A percentile compares a stretch with the other conserved stretches of the same genome.
These are phyloP conservation scores for Brachystomella parvula DNA, from an alignment of 1,140 invertebrate genomes.

Conservation along the genomic window DNA sequence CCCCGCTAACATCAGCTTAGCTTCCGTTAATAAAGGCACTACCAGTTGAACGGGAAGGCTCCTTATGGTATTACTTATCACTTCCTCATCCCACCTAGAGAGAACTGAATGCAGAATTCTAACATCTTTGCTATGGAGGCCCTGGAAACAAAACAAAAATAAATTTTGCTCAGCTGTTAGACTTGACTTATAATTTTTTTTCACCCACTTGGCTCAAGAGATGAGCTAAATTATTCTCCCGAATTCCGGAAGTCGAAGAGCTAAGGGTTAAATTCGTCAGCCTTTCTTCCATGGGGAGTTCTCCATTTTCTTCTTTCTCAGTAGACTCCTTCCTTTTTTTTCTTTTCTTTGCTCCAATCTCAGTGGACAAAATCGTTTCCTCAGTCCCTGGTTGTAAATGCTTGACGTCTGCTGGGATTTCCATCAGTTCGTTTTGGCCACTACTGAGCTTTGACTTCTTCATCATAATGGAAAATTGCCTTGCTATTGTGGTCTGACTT, in stretches of 20 bases:
- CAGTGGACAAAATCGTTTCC: neutral
- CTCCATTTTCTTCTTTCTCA: conserved; percentile 42
- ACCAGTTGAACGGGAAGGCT: conserved; percentile 56
- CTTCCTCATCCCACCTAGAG: conserved; percentile 48
- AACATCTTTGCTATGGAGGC: conserved; percentile 66
- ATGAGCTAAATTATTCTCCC: conserved; percentile 60
- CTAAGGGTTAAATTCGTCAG: conserved; percentile 60
- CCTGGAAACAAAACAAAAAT: conserved; percentile 46
- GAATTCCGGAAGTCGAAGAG: conserved; percentile 43
- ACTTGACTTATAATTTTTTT: neutral
- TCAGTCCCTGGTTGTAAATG: conserved; percentile 31
- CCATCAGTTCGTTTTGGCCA: conserved; percentile 8
- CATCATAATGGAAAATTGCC: conserved; percentile 16
- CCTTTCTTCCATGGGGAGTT: conserved; percentile 65
- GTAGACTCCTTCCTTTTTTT: conserved; percentile 46
- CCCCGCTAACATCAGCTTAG: conserved; percentile 53
- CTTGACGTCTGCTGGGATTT: conserved; percentile 30
- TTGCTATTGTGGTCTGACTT: conserved; percentile 2
- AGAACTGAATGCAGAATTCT: conserved; percentile 53
- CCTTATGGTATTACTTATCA: conserved; percentile 54
- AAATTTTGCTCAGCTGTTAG: neutral
- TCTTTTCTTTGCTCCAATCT: conserved; percentile 7
- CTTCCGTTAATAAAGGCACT: conserved; percentile 52
- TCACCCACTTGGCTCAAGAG: conserved; percentile 50
- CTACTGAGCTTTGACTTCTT: conserved; percentile 20